Percentiles rank a stretch among this genome's conserved stretches.
Conservation (phyloP, 2,797 vertebrate genomes). For the Holocentrus rufus region DNA sequence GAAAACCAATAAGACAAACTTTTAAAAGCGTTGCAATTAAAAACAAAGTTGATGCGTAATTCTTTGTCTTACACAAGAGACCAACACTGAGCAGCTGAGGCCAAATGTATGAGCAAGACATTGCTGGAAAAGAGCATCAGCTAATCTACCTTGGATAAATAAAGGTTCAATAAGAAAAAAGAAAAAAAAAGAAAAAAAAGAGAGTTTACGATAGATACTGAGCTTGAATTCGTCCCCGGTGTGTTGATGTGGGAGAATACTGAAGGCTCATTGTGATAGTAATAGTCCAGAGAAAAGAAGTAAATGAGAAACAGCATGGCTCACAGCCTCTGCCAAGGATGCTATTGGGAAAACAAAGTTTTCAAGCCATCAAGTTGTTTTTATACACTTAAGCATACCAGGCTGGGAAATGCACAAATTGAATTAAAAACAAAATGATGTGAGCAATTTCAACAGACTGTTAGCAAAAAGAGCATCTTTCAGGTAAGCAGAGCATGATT, state of each 20-base stretch:
- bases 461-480: not conserved
- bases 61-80: not conserved
- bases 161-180: too few relatives aligned
- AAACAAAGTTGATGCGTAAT: not conserved
- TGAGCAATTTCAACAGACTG: not conserved
- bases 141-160: too few relatives aligned
- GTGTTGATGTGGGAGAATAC: too few relatives aligned
- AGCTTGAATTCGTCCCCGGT: not conserved
- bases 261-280: too few relatives aligned
- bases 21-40: not conserved
- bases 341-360: not conserved
- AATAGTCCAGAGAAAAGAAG: too few relatives aligned
- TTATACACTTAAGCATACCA: not conserved
- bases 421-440: too few relatives aligned
- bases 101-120: not conserved
- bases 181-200: too few relatives aligned
- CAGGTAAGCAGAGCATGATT: too few relatives aligned
- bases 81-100: not conserved
- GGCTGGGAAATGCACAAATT: not conserved
- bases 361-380: not conserved
- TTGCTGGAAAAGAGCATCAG: too few relatives aligned
- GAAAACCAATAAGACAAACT: constrained; percentile 39
- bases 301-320: too few relatives aligned
- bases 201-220: not conserved
- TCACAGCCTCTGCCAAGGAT: too few relatives aligned